Evolutionary conservation across 2,797 vertebrate species (phyloP).

Genomic region (Gephyroberyx darwinii): DNA sequence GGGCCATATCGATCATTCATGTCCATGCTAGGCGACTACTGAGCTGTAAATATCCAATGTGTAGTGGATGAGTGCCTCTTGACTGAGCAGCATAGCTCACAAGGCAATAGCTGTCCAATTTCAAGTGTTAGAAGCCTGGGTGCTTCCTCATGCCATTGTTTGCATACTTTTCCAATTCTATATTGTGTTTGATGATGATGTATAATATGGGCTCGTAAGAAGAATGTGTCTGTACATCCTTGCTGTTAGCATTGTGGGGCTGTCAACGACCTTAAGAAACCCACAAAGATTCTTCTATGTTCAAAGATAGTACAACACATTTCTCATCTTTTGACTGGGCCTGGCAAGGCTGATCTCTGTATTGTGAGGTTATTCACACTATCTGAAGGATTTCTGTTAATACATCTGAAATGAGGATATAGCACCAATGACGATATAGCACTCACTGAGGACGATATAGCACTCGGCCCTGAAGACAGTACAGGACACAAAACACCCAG

Average conservation of each 20-base stretch:
- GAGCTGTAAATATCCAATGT: constrained; percentile 81
- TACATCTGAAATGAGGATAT: background rate
- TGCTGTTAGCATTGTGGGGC: background rate
- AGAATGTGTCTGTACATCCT: background rate
- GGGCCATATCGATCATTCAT: constrained; percentile 79
- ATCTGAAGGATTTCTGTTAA: background rate
- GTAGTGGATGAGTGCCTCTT: constrained; percentile 76
- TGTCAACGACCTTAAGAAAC: constrained; percentile 32
- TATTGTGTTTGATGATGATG: constrained; percentile 18
- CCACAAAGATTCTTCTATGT: constrained; percentile 8
- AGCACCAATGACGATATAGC: background rate
- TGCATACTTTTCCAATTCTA: constrained; percentile 16
- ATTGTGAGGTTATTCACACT: background rate
- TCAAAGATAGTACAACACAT: constrained; percentile 14
- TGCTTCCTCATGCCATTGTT: constrained; percentile 34
- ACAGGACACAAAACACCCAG: too few species aligned
- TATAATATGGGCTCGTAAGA: background rate
- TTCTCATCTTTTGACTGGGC: background rate
- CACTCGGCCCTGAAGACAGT: too few species aligned
- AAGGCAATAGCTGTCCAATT: constrained; percentile 67
- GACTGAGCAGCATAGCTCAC: constrained; percentile 76
- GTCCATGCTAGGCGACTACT: constrained; percentile 70
- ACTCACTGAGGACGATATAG: background rate
- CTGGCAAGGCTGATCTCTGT: background rate
- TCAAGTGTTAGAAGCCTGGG: constrained; percentile 48